A percentile compares a stretch with the other conserved stretches of the same genome.
Evolutionary conservation across 2,113 vertebrate species (phyloP).

Genomic region (Colistium nudipinnis): DNA sequence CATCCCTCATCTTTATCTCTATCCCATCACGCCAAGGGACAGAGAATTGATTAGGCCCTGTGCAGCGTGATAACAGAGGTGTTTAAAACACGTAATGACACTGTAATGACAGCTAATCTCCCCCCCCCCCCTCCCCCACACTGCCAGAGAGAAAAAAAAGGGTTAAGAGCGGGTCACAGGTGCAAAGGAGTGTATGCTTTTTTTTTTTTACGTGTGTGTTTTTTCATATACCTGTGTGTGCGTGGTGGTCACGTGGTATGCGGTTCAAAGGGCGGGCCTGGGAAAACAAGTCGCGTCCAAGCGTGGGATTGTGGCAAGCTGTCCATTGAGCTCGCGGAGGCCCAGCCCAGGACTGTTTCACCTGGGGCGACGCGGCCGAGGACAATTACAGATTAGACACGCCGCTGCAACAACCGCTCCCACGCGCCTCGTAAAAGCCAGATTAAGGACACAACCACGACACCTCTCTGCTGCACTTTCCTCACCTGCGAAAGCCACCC

Average conservation of each 20-base stretch:
- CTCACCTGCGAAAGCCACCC: constrained; percentile 62
- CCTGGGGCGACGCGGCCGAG: constrained; percentile 68
- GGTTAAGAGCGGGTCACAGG: constrained; percentile 69
- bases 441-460: constrained; percentile 72
- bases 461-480: constrained; percentile 70
- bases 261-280: constrained; percentile 70
- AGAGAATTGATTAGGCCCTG: constrained; percentile 60
- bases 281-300: constrained; percentile 61
- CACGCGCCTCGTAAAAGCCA: constrained; percentile 73
- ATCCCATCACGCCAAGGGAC: constrained; percentile 59
- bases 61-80: constrained; percentile 59
- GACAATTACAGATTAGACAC: constrained; percentile 77
- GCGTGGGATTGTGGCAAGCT: constrained; percentile 70
- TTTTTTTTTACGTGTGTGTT: constrained; percentile 40
- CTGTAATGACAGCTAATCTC: constrained; percentile 73
- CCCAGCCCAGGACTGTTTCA: constrained; percentile 69
- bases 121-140: too few species aligned
- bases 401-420: constrained; percentile 65
- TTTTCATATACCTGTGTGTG: constrained; percentile 29
- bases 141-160: constrained; percentile 56
- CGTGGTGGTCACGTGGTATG: constrained; percentile 27
- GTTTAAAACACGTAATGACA: constrained; percentile 76
- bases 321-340: constrained; percentile 62
- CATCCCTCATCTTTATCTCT: constrained; percentile 58
- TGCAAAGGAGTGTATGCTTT: constrained; percentile 63